These are phyloP conservation scores for Cyprinella venusta DNA, from an alignment of 2,797 vertebrate genomes.

Conservation along the genomic window DNA sequence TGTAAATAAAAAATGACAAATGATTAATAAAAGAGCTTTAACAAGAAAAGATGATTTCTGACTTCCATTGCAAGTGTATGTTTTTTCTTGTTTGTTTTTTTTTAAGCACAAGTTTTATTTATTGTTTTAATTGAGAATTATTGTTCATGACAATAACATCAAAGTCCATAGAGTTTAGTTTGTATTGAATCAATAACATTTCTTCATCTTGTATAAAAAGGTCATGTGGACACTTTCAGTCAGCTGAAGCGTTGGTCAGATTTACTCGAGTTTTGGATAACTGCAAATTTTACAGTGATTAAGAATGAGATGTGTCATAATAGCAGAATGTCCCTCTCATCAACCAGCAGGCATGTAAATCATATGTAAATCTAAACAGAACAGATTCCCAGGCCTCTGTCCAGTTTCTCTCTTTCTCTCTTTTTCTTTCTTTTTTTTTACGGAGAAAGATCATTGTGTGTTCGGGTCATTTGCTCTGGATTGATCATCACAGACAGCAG, in stretches of 20 bases:
- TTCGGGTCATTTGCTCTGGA: slow-evolving; percentile 24
- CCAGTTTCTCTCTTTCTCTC: background rate
- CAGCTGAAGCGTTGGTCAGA: background rate
- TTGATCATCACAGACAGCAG: slow-evolving; percentile 4
- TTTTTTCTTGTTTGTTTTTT: too few relatives aligned
- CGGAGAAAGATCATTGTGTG: background rate
- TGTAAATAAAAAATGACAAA: background rate
- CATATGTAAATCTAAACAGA: slow-evolving; percentile 27
- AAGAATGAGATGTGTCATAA: background rate
- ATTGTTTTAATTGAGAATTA: too few relatives aligned
- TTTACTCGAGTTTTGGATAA: background rate
- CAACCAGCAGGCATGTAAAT: slow-evolving; percentile 39
- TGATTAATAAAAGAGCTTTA: background rate
- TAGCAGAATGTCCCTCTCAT: background rate
- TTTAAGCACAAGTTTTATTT: too few relatives aligned
- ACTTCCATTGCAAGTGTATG: background rate
- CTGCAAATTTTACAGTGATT: slow-evolving; percentile 3
- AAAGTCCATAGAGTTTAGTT: background rate
- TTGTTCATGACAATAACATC: background rate
- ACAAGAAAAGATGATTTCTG: background rate
- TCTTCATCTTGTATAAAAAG: background rate
- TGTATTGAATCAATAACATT: background rate
- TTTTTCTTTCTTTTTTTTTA: background rate
- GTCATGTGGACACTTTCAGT: background rate
- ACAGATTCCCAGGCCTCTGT: background rate